A percentile compares a stretch with the other conserved stretches of the same genome.
These are phyloP conservation scores for Halcyon leucocephala DNA, from an alignment of 2,797 vertebrate genomes.

Conservation along the genomic window DNA sequence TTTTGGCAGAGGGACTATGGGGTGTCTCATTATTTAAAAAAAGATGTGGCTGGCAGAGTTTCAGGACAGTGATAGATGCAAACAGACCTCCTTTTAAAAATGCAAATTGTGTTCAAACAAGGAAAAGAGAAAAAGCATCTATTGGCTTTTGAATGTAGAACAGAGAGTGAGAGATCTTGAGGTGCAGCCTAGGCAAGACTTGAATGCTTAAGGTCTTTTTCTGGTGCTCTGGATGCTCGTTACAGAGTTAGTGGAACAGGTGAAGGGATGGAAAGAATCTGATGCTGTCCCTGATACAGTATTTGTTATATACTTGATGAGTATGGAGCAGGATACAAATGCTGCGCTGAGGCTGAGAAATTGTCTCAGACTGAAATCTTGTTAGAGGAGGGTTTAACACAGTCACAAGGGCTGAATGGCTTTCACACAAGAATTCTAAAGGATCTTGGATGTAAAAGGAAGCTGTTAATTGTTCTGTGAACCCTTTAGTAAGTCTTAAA, in stretches of 20 bases:
- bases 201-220: background rate
- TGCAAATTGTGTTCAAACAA: background rate
- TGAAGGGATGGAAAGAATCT: background rate
- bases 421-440: background rate
- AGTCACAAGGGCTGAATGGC: background rate
- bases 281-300: background rate
- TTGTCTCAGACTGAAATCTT: background rate
- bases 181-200: background rate
- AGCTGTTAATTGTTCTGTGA: background rate
- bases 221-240: background rate
- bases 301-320: background rate
- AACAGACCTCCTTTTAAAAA: background rate
- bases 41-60: background rate
- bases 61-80: background rate
- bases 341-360: background rate
- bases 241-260: background rate
- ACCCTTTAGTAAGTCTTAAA: background rate
- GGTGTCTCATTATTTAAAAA: background rate
- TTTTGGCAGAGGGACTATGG: background rate
- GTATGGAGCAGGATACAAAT: background rate
- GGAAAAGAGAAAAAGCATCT: background rate
- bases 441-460: background rate
- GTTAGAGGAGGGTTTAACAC: background rate
- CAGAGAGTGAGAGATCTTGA: background rate
- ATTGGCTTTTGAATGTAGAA: background rate